Base-by-base conservation (phyloP, 2,888 invertebrate species). In the Temnothorax ravouxi region DNA sequence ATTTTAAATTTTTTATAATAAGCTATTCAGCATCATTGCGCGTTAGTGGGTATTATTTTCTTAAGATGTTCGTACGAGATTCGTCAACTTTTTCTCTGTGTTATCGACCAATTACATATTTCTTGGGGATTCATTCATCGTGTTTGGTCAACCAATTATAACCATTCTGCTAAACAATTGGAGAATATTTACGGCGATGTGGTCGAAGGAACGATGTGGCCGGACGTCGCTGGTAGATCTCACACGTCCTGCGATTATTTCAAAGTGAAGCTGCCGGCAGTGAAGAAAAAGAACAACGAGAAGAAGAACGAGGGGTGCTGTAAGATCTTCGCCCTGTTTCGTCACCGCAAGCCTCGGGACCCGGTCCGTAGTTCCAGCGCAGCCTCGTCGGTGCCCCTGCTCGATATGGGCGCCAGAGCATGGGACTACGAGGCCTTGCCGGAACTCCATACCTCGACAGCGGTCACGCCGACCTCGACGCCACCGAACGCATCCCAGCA, bases 331-430 rank as follows among this genome's bases (percentile, higher is more conserved):
- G 86, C 86, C 71, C 88, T 90, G 86, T 84, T 89, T 71, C 86
- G 84, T 2, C 76, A 90, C 66, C 87, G 86, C 2, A 88, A 89
- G 92, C 93, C 92, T 91, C 93, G 93, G 92, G 92, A 93, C 80
- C 91, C 93, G 62, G 86, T 90, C 8, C 89, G 91, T 84, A 92
- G 92, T 84, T 92, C 92, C 47, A 92, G 89, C 88, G 91, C 92
- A 79, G 85, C 90, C 69, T 94, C 94, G 85, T 91, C 93, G 62
- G 94, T 93, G 80, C 93, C 93, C 25, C 87, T 94, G 69, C 91
- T 94, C 87, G 96, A 96, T 82, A 96, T 96, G 94, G 93, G 92
- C 79, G 91, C 92, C 52, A 88, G 92, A 83, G 92, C 91, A 81
- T 95, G 94, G 94, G 94, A 94, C 77, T 94, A 94, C 91, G 94